phyloP scores from a whole-genome alignment of 2,113 vertebrate species.

The Uria lomvia region DNA sequence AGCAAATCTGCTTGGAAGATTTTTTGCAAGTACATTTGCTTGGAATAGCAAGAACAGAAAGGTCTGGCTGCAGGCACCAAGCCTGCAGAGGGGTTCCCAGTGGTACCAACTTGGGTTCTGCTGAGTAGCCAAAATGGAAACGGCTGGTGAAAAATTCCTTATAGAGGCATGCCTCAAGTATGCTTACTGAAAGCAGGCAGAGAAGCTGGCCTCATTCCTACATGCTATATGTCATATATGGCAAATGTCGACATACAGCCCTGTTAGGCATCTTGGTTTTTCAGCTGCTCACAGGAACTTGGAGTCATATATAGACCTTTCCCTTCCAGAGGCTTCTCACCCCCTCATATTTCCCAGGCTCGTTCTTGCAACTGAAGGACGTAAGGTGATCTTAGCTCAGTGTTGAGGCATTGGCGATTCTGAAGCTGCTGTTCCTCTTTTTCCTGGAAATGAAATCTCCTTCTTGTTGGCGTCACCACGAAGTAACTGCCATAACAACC shows the following conservation, averaged over 20 bases:
- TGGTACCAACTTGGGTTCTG: not conserved
- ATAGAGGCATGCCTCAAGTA: not conserved
- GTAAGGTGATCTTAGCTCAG: not conserved
- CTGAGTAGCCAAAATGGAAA: not conserved
- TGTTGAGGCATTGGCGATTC: not conserved
- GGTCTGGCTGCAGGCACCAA: not conserved
- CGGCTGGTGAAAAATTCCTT: not conserved
- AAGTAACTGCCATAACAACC: not conserved
- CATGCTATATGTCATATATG: not conserved
- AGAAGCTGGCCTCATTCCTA: not conserved
- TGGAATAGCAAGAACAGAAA: not conserved
- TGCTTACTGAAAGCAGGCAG: not conserved
- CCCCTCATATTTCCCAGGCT: not conserved
- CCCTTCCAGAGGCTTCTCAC: not conserved
- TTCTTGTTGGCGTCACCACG: not conserved
- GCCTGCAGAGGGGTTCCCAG: not conserved
- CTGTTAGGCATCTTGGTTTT: not conserved
- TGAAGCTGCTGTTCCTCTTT: not conserved
- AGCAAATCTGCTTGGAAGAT: not conserved
- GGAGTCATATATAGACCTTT: not conserved
- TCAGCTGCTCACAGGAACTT: not conserved
- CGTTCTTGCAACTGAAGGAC: not conserved
- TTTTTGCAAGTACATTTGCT: not conserved
- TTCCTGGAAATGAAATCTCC: not conserved
- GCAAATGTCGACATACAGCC: not conserved